Conservation (phyloP, 2,113 vertebrate genomes). For the Rhinoderma darwinii region DNA sequence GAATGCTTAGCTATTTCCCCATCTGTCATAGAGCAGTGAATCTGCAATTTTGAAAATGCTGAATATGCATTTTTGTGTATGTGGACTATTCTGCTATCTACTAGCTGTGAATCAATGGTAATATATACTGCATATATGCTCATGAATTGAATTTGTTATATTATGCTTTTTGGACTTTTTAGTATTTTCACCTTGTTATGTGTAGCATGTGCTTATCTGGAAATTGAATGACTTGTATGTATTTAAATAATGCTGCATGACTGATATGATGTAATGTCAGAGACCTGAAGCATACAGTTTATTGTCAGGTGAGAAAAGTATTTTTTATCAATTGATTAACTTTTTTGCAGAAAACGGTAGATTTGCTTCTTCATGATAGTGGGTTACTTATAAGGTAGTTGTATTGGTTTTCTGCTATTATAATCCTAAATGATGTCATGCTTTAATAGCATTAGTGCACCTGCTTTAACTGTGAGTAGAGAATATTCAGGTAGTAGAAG, state of each 20-base stretch:
- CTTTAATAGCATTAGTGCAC: background rate
- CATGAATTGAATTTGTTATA: background rate
- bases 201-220: background rate
- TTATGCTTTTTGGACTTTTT: background rate
- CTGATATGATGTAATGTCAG: background rate
- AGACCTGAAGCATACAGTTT: background rate
- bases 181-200: background rate
- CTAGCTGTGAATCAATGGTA: background rate
- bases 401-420: background rate
- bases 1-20: constrained; percentile 89
- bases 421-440: background rate
- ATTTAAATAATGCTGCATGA: background rate
- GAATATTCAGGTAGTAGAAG: background rate
- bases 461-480: background rate
- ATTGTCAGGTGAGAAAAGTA: background rate
- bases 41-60: constrained; percentile 76
- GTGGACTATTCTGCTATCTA: background rate
- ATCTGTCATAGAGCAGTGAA: constrained; percentile 74
- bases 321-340: background rate
- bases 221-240: background rate
- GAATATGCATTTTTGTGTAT: constrained; percentile 73
- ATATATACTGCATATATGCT: background rate
- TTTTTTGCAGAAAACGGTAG: background rate
- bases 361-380: background rate
- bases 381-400: background rate